phyloP scores from a whole-genome alignment of 2,888 invertebrate species.

The Carabus problematicus region DNA sequence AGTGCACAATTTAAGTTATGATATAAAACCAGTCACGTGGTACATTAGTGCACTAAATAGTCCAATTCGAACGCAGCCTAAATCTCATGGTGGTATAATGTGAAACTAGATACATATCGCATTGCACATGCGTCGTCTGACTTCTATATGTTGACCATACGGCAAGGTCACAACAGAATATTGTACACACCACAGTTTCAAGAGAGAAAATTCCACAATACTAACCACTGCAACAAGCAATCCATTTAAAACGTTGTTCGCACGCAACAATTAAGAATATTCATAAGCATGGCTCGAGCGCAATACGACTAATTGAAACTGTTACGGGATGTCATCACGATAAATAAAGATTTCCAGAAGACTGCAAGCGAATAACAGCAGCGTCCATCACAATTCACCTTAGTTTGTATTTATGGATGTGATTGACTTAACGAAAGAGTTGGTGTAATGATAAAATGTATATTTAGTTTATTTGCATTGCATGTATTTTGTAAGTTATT shows the following conservation, averaged over 20 bases:
- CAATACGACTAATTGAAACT: slow-evolving; percentile 37
- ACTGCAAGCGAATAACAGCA: too few relatives aligned
- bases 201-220: too few relatives aligned
- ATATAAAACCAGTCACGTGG: too few relatives aligned
- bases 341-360: slow-evolving; percentile 12
- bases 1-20: too few relatives aligned
- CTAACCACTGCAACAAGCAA: slow-evolving; percentile 26
- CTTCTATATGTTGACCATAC: background rate
- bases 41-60: too few relatives aligned
- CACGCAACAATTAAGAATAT: slow-evolving; percentile 27
- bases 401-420: too few relatives aligned
- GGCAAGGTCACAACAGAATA: slow-evolving; percentile 12
- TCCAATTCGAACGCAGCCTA: too few relatives aligned
- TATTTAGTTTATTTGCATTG: too few relatives aligned
- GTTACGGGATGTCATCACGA: slow-evolving; percentile 31
- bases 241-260: slow-evolving; percentile 32
- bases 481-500: too few relatives aligned
- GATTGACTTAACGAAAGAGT: too few relatives aligned
- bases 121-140: background rate
- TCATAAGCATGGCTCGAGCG: slow-evolving; percentile 29
- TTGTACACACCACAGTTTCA: background rate
- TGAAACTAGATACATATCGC: slow-evolving; percentile 14
- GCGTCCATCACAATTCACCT: too few relatives aligned
- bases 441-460: too few relatives aligned
- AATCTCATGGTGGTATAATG: background rate